Evolutionary conservation across 2,888 invertebrate species (phyloP).

Genomic region (Gymnocheta viridis): DNA sequence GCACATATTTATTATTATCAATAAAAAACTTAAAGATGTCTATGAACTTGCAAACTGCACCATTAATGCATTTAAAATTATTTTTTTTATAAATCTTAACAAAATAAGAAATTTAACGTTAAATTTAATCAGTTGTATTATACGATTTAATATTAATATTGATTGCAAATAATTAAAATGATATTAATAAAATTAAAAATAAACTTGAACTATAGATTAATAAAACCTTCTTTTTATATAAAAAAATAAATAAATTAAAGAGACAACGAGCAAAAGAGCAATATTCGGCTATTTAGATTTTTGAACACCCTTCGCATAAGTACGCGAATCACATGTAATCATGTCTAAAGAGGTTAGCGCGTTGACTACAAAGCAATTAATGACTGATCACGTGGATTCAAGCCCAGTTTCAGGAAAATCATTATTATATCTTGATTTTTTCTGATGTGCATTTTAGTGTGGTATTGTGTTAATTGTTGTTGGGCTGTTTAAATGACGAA

Average conservation of each 20-base stretch:
- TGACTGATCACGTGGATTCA: too few species aligned
- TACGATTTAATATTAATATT: slow-evolving; percentile 11
- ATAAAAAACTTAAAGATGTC: not conserved
- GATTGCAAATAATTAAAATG: not conserved
- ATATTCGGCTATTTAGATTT: not conserved
- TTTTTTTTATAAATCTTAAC: not conserved
- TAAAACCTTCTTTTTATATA: not conserved
- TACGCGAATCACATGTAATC: too few species aligned
- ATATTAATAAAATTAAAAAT: slow-evolving; percentile 2
- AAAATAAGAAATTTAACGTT: not conserved
- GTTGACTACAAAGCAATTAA: too few species aligned
- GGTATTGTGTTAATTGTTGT: too few species aligned
- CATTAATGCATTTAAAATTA: not conserved
- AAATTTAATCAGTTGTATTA: slow-evolving; percentile 7
- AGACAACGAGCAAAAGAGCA: not conserved
- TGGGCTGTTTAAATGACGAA: too few species aligned
- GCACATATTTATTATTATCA: not conserved
- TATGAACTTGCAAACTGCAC: not conserved
- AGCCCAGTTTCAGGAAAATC: too few species aligned
- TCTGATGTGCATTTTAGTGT: too few species aligned
- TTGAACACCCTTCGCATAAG: too few species aligned
- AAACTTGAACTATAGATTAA: slow-evolving; percentile 5
- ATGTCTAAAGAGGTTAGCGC: too few species aligned
- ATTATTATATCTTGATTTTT: too few species aligned
- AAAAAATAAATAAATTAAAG: not conserved